Evolutionary conservation across 2,888 invertebrate genomes (phyloP).

Genomic region (Zygaena filipendulae): DNA sequence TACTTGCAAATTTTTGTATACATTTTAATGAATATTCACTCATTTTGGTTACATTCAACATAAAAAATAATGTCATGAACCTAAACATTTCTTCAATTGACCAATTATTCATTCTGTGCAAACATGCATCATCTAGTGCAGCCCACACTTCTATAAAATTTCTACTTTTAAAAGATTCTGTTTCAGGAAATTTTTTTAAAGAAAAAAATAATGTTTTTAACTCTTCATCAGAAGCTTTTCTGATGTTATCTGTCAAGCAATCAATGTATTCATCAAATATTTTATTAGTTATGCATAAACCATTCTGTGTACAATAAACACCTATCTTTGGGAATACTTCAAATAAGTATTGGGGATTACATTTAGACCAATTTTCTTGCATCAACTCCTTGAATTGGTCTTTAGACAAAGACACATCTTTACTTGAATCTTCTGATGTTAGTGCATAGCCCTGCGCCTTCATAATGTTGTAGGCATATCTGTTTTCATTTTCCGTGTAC

Average conservation of each 20-base stretch:
- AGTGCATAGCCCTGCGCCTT: conserved; percentile 37
- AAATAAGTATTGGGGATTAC: conserved; percentile 29
- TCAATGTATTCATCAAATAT: conserved; percentile 51
- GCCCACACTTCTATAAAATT: conserved; percentile 75
- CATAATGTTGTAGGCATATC: conserved; percentile 46
- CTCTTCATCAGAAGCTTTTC: conserved; percentile 66
- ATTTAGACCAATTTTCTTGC: conserved; percentile 31
- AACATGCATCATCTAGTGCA: conserved; percentile 74
- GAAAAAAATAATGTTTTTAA: conserved; percentile 60
- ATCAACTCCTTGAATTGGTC: conserved; percentile 29
- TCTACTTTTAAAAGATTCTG: conserved; percentile 55
- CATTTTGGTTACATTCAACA: conserved; percentile 59
- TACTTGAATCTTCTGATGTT: conserved; percentile 19
- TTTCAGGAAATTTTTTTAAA: conserved; percentile 61
- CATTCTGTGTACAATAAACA: conserved; percentile 33
- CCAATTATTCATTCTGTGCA: conserved; percentile 54
- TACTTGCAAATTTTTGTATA: conserved; percentile 65
- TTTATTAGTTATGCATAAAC: conserved; percentile 37
- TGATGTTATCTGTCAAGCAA: conserved; percentile 56
- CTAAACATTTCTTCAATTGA: conserved; percentile 61
- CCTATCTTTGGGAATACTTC: conserved; percentile 37
- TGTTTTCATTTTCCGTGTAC: conserved; percentile 49
- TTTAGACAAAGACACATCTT: conserved; percentile 17
- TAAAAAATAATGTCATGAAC: conserved; percentile 73
- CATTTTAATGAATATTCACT: conserved; percentile 67